Base-by-base conservation (phyloP, 2,797 vertebrate species). In the Syndactyla subalaris region DNA sequence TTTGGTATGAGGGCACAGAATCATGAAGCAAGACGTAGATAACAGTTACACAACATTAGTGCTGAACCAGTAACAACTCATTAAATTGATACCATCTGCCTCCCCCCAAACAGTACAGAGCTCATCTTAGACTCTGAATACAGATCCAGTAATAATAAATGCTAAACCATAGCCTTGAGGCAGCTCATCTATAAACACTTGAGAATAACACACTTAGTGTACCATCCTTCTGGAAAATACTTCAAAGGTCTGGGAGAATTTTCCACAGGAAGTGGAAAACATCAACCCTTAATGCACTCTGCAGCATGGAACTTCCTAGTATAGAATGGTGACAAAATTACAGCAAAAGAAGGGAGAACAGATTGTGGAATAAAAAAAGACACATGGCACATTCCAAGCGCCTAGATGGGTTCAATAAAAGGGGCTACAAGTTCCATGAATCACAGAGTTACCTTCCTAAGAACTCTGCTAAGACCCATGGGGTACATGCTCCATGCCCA, bases 81-180 rank as follows among this genome's bases (percentile, higher is more conserved):
- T 73, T 74, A 88, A 85, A 95, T 20, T 39, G 54, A 76, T 71
- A 93, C 65, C 90, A 95, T 89, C 95, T 95, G 92, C 85, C 68
- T 88, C 32, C n/a, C 27, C 34, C 32, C 21, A 57, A 83, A 93
- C 2, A 23, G 68, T 23, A 51, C 0, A 76, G 34, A 85, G 43
- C 59, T 79, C 68, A 88, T 76, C 43, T 79, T 24, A 73, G 51
- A 66, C 55, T 91, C 88, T n/a, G 61, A 88, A 92, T 59, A 59
- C 68, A 93, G 72, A 94, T 32, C 51, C 52, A 82, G 55, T n/a
- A 89, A 91, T 85, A 73, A 76, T 39, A 89, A 93, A 95, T 85
- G 89, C 82, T 91, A 94, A 95, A 76, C 62, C 67, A 65, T 75
- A 72, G 63, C 92, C 82, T 73, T 58, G 52, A 88, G 92, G 79